These are phyloP conservation scores for Chlorops oryzae DNA, from an alignment of 1,140 invertebrate species.

Conservation along the genomic window DNA sequence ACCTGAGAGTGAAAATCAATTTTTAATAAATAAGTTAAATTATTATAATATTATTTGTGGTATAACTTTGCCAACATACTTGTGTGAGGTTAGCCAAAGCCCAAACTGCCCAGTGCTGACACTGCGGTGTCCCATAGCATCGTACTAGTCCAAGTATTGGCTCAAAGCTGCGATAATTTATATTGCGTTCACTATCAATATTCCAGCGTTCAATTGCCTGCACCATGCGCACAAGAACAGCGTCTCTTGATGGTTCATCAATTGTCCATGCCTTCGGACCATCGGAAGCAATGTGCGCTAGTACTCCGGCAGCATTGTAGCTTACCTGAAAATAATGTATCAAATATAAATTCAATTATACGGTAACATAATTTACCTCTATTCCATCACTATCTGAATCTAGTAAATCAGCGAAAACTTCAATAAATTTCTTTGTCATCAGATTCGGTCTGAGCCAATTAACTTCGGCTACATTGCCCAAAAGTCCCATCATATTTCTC, in stretches of 20 bases:
- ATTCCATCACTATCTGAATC: constrained; percentile 86
- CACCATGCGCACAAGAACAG: constrained; percentile 71
- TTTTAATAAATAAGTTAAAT: neutral
- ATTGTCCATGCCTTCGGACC: constrained; percentile 79
- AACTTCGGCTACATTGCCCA: constrained; percentile 96
- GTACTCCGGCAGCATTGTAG: constrained; percentile 94
- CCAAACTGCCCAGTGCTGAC: constrained; percentile 97
- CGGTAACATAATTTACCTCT: too few species aligned
- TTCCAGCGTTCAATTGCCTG: constrained; percentile 84
- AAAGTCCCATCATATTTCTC: constrained; percentile 92
- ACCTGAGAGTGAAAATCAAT: constrained; percentile 22
- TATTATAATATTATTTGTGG: neutral
- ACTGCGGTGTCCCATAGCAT: constrained; percentile 78
- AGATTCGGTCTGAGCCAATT: constrained; percentile 71
- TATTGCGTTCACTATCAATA: constrained; percentile 78
- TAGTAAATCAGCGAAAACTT: constrained; percentile 79
- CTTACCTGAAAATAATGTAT: constrained; percentile 62
- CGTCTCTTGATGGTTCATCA: constrained; percentile 59
- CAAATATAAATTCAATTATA: too few species aligned
- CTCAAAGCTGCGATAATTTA: constrained; percentile 94
- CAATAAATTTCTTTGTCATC: constrained; percentile 78
- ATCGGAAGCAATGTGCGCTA: constrained; percentile 92
- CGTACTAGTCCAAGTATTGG: constrained; percentile 79
- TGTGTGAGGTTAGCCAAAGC: constrained; percentile 91
- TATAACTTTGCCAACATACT: constrained; percentile 53